Evolutionary conservation across 1,140 invertebrate species (phyloP), one percentile per base, ranked within the genome.

Genomic region (Hypsibius dujardini): DNA sequence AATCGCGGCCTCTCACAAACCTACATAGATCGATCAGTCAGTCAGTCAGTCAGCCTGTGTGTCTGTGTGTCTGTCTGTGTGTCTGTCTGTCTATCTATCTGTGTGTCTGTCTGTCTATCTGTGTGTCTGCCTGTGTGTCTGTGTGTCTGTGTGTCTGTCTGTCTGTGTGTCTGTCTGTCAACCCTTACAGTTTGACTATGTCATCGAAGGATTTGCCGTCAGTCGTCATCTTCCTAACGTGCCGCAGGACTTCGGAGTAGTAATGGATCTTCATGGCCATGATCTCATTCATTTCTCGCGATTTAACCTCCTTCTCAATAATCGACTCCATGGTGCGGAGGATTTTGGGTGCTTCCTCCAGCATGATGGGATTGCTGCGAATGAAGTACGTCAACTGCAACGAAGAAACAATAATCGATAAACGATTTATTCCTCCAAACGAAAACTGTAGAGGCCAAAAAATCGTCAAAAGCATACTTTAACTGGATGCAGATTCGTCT

Each of bases 251-350:
- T 77, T 85, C 90, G 47, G 85, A 82, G 1, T 94, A 79, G 77
- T 92, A 92, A 78, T 94, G 90, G 76, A 89, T 88, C 78, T 96
- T 95, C 73, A 95, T 89, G 1, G 90, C 86, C 82, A 92, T 86
- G 2, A 95, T 84, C 83, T 98, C 94, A 80, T 97, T 97, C 0
- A 85, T 86, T 72, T 94, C 90, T 62, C 83, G 83, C 2, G 86
- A 82, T 71, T 89, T 88, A 86, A 96, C 92, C 82, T 95, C 88
- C 74, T 86, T 87, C 73, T 91, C 88, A 76, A 87, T 86, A 81
- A 98, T 85, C 59, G 87, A 76, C 75, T 91, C 87, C 70, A 98
- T 80, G 0, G 94, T 87, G 77, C 87, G 89, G 72, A 86, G 84
- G 7, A 93, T 85, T 79, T 88, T 87, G 7, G 84, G 79, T 46